Percentiles rank a stretch among this genome's conserved stretches.
Conservation (phyloP, 2,888 invertebrate species). For the Drosophila seclusa region DNA sequence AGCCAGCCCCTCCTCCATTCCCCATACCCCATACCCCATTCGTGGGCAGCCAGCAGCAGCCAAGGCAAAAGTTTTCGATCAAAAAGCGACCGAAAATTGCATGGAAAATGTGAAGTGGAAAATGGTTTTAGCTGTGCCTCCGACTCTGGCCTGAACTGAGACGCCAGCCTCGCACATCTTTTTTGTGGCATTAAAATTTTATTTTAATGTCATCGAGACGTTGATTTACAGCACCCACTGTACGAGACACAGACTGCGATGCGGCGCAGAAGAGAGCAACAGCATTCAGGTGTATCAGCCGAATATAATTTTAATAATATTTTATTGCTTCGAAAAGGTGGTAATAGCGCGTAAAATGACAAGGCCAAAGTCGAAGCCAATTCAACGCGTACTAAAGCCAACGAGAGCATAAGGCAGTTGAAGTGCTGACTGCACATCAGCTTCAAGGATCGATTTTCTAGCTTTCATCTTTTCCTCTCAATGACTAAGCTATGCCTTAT, state of each 20-base stretch:
- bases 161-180: constrained; percentile 30
- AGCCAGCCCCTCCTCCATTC: background rate
- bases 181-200: constrained; percentile 82
- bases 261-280: background rate
- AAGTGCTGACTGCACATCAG: background rate
- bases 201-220: constrained; percentile 84
- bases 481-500: background rate
- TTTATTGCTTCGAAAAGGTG: constrained; percentile 81
- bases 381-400: constrained; percentile 1
- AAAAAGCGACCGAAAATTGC: constrained; percentile 59
- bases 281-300: constrained; percentile 37
- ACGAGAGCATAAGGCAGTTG: background rate
- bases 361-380: constrained; percentile 17
- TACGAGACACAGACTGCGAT: constrained; percentile 4
- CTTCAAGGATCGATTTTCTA: background rate
- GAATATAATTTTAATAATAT: constrained; percentile 83
- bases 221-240: constrained; percentile 80
- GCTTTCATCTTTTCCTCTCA: background rate
- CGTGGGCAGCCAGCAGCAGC: constrained; percentile 20
- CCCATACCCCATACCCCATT: background rate
- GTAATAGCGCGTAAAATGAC: constrained; percentile 75
- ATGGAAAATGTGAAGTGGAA: constrained; percentile 46
- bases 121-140: constrained; percentile 16
- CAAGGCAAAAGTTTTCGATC: constrained; percentile 73
- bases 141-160: constrained; percentile 33